Evolutionary conservation across 2,888 invertebrate genomes (phyloP).

Genomic region (Drosophila lacicola): DNA sequence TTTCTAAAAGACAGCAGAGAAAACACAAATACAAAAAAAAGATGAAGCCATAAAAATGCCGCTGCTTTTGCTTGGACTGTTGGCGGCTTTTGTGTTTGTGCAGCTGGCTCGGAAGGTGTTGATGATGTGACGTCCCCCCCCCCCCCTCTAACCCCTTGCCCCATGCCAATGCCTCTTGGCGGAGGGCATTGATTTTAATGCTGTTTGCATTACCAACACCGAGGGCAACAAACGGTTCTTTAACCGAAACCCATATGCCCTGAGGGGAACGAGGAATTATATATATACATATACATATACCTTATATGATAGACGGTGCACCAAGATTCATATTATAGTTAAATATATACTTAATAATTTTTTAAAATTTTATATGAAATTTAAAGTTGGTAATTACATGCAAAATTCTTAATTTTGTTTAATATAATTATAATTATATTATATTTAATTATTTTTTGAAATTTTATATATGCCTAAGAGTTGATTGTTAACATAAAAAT

Average conservation of each 20-base stretch:
- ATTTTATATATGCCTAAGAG: too few species aligned
- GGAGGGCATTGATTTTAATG: conserved; percentile 71
- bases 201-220: conserved; percentile 19
- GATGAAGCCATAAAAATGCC: conserved; percentile 78
- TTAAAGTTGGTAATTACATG: too few species aligned
- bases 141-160: background rate
- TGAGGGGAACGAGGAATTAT: background rate
- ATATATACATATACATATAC: background rate
- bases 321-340: too few species aligned
- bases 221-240: conserved; percentile 13
- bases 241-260: conserved; percentile 32
- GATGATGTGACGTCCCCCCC: conserved; percentile 52
- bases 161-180: conserved; percentile 29
- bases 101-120: conserved; percentile 73
- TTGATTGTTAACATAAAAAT: too few species aligned
- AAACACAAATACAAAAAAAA: conserved; percentile 9
- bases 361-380: too few species aligned
- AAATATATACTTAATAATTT: too few species aligned
- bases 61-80: conserved; percentile 54
- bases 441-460: too few species aligned
- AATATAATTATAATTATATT: too few species aligned
- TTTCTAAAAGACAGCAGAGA: conserved; percentile 32
- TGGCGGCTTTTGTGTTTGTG: conserved; percentile 63
- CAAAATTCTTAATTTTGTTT: too few species aligned
- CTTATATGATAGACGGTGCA: background rate